phyloP scores from a whole-genome alignment of 2,113 vertebrate species.

The Cepphus grylle region DNA sequence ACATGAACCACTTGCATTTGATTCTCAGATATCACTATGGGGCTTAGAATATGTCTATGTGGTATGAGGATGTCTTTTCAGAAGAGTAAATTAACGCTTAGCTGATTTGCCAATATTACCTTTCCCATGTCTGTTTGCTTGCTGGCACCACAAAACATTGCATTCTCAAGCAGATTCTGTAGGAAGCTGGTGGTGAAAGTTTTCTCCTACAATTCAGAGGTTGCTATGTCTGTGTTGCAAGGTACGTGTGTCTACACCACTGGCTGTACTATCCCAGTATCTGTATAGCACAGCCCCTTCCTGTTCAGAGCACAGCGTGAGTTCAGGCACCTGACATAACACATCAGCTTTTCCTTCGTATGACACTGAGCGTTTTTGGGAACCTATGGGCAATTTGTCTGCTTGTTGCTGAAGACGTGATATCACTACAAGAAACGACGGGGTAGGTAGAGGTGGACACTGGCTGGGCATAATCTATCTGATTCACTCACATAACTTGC shows the following conservation, averaged over 20 bases:
- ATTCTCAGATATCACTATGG: not conserved
- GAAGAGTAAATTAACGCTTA: not conserved
- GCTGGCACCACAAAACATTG: not conserved
- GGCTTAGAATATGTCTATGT: not conserved
- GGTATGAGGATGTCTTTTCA: not conserved
- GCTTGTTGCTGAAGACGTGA: fast-evolving
- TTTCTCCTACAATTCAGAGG: not conserved
- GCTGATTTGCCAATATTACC: not conserved
- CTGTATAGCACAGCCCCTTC: not conserved
- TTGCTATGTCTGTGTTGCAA: not conserved
- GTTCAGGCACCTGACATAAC: not conserved
- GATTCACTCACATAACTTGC: not conserved
- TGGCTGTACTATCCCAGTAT: not conserved
- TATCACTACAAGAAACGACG: not conserved
- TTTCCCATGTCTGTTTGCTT: not conserved
- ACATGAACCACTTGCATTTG: not conserved
- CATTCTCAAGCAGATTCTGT: not conserved
- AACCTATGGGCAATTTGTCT: not conserved
- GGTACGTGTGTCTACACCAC: too few relatives aligned
- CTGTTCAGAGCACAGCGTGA: not conserved
- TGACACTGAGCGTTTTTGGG: not conserved
- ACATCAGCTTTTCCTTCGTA: not conserved
- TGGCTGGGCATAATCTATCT: not conserved
- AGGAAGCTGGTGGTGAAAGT: not conserved
- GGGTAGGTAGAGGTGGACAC: not conserved